Conservation (phyloP, 2,888 invertebrate species). For the Dorcus parallelipipedus region DNA sequence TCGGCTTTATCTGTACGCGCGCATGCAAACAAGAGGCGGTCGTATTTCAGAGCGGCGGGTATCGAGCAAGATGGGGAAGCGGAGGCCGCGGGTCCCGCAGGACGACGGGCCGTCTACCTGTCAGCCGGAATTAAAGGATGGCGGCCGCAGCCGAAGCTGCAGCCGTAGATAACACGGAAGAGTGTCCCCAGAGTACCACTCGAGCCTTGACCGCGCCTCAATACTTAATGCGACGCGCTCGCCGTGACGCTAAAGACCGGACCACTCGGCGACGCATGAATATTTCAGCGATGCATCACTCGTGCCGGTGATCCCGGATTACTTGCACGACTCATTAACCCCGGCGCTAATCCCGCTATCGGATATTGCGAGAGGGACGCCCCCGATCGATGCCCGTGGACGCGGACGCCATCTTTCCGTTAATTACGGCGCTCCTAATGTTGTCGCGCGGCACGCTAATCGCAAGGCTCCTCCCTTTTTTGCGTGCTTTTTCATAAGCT, state of each 20-base stretch:
- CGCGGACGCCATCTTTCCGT: conserved; percentile 27
- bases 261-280: conserved; percentile 39
- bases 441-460: conserved; percentile 31
- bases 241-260: conserved; percentile 39
- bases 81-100: conserved; percentile 39
- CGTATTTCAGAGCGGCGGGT: conserved; percentile 3
- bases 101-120: conserved; percentile 51
- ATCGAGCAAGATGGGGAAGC: conserved; percentile 18
- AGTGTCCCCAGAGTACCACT: conserved; percentile 37
- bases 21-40: conserved; percentile 53
- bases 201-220: conserved; percentile 43
- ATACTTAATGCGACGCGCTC: conserved; percentile 43
- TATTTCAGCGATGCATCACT: conserved; percentile 47
- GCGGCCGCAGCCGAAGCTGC: conserved; percentile 43
- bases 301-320: conserved; percentile 47
- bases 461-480: conserved; percentile 21
- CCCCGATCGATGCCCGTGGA: conserved; percentile 29
- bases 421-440: conserved; percentile 21
- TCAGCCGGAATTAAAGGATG: conserved; percentile 59
- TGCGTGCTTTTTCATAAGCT: conserved; percentile 35
- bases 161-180: conserved; percentile 46
- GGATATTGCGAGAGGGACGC: conserved; percentile 44
- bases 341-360: conserved; percentile 50
- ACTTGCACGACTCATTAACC: conserved; percentile 54
- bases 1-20: conserved; percentile 40